Base-by-base conservation (phyloP, 2,113 vertebrate species). In the Hipposideros armiger region DNA sequence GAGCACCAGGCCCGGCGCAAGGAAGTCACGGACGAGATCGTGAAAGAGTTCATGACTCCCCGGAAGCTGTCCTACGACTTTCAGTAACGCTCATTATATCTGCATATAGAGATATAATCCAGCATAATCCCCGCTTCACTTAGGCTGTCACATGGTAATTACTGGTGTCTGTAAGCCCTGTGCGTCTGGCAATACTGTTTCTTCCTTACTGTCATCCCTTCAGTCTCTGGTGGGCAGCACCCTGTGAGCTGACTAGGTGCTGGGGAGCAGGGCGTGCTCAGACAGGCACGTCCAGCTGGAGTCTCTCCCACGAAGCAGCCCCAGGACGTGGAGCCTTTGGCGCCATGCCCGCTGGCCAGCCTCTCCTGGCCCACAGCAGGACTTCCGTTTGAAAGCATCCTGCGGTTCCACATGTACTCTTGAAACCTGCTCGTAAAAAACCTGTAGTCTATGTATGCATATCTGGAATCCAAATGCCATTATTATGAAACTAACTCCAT, bases 11-110 rank as follows among this genome's bases (percentile, higher is more conserved):
- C 99, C 97, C 99, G 98, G 97, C 99, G 99, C 98, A 99, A 99
- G 95, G 98, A 98, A 87, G 97, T 99, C 92, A 99, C 99, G 0
- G 99, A 99, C 0, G 99, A 99, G 82, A 95, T 95, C 0, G 99
- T 99, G 96, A 98, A 98, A 70, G 98, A 99, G 80, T 99, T 99
- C 97, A 99, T 99, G 99, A 99, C 99, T 24, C 99, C 99, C 22
- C 98, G 99, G 82, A 98, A 98, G 90, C 98, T 99, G 67, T 98
- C 98, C 96, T 99, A 99, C 97, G 98, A 99, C 70, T 98, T 98
- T 69, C 99, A 99, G 98, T 98, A 93, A 92, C 2, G 1, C 74
- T 15, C 11, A 0, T 47, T 50, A 32, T 66, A 3, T 77, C 50
- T 17, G 7, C 58, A 14, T 13, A 45, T 45, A n/a, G 11, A 0